Percentiles rank a stretch among this genome's conserved stretches.
phyloP scores from a whole-genome alignment of 2,797 vertebrate genomes.

The Neoniphon sammara region DNA sequence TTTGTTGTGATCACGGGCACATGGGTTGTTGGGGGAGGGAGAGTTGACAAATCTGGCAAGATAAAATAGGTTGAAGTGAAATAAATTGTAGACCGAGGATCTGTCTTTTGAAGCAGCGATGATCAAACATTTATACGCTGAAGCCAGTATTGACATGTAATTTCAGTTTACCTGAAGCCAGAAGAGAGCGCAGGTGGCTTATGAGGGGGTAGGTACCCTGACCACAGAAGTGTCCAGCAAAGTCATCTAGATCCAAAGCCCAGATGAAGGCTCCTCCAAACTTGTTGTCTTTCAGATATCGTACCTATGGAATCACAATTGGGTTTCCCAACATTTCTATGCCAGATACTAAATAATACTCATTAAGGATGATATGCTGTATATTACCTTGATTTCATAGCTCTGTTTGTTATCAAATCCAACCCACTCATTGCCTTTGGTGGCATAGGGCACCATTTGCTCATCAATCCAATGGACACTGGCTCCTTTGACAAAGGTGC shows the following conservation, averaged over 20 bases:
- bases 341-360: background rate
- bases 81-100: background rate
- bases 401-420: conserved; percentile 86
- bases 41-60: conserved; percentile 38
- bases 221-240: conserved; percentile 77
- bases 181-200: conserved; percentile 61
- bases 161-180: conserved; percentile 66
- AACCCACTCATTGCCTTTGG: conserved; percentile 83
- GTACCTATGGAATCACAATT: conserved; percentile 57
- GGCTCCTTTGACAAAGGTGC: conserved; percentile 75
- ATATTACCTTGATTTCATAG: conserved; percentile 84
- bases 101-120: background rate
- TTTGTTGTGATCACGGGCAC: background rate
- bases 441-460: conserved; percentile 85
- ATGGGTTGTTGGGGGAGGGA: conserved; percentile 15
- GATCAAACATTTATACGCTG: background rate
- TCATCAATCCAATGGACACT: conserved; percentile 79
- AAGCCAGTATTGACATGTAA: background rate
- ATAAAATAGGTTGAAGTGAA: background rate
- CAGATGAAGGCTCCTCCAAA: conserved; percentile 80
- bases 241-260: conserved; percentile 80
- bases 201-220: conserved; percentile 78
- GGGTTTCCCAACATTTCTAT: background rate
- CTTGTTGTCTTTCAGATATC: conserved; percentile 70
- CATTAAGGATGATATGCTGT: background rate